Conservation (phyloP, 2,888 invertebrate genomes). For the Drosophila suboccidentalis region DNA sequence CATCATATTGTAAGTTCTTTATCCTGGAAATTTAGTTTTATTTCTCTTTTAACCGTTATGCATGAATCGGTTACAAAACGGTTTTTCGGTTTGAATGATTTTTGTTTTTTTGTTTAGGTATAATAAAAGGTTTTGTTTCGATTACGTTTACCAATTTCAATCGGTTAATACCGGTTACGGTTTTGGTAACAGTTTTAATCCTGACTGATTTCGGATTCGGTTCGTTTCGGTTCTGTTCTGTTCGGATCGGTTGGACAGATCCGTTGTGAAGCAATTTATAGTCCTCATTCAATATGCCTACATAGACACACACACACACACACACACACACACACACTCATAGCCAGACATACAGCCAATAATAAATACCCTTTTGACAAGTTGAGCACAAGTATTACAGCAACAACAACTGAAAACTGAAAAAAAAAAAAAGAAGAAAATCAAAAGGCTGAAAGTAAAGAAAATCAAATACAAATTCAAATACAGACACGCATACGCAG, state of each 20-base stretch:
- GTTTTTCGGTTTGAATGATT: no score
- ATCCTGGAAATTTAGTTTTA: no score
- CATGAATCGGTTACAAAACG: no score
- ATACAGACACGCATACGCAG: slow-evolving; percentile 26
- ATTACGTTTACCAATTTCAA: no score
- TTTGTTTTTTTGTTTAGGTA: no score
- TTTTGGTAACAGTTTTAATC: no score
- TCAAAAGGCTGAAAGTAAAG: slow-evolving; percentile 49
- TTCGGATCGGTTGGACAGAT: not conserved
- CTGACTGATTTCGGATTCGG: not conserved
- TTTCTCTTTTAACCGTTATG: no score
- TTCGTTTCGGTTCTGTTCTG: not conserved
- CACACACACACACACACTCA: not conserved
- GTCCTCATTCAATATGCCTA: not conserved
- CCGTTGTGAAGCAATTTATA: not conserved
- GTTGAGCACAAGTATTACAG: slow-evolving; percentile 4
- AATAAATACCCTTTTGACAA: slow-evolving; percentile 40
- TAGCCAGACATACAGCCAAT: slow-evolving; percentile 8
- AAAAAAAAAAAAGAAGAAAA: slow-evolving; percentile 49
- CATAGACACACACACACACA: no score
- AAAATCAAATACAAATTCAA: slow-evolving; percentile 45
- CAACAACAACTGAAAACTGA: slow-evolving; percentile 21
- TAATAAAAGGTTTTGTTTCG: no score
- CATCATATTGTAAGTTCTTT: no score
- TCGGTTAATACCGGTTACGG: no score